Evolutionary conservation across 2,113 vertebrate species (phyloP), one percentile per base, ranked within the genome.

Genomic region (Sus scrofa): DNA sequence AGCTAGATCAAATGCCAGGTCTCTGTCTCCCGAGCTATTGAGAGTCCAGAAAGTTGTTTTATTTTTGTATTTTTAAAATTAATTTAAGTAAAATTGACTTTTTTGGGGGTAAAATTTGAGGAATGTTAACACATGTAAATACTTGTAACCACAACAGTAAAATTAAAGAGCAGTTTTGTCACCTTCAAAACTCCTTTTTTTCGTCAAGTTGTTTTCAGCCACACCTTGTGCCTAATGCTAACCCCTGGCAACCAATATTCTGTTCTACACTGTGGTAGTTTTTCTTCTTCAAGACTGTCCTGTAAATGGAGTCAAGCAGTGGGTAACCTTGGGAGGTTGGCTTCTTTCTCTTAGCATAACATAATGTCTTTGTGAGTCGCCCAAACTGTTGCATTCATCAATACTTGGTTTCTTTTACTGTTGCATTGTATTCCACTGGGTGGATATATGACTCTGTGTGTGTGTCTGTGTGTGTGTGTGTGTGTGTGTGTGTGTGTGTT

Each of bases 41-140:
- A 67, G 24, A 94, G 27, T 87, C 2, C 87, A 67, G 71, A 88
- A 90, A 88, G 15, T 3, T 58, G 20, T 83, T 81, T 82, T 27
- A 84, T 39, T 75, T 91, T 70, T 58, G 1, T 39, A 62, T 62
- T 79, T 95, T 92, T 63, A 16, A 71, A 95, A 91, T 79, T 79
- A 86, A 63, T 50, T 54, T 74, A 50, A 44, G 7, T 92, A 37
- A 87, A 92, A 62, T 7, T 81, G 18, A 37, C 6, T 26, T 52
- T 86, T 0, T 56, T n/a, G 52, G 50, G 18, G 70, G 12, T 78
- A 79, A 26, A 81, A 54, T 74, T 90, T 37, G 74, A 71, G 70
- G 24, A 79, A 84, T 95, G 30, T 86, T 34, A 94, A 52, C 22
- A 58, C 12, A 4, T 9, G 24, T 39, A 60, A 75, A 74, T 89